Evolutionary conservation across 1,140 invertebrate species (phyloP).

Genomic region (Lordiphosa clarofinis): DNA sequence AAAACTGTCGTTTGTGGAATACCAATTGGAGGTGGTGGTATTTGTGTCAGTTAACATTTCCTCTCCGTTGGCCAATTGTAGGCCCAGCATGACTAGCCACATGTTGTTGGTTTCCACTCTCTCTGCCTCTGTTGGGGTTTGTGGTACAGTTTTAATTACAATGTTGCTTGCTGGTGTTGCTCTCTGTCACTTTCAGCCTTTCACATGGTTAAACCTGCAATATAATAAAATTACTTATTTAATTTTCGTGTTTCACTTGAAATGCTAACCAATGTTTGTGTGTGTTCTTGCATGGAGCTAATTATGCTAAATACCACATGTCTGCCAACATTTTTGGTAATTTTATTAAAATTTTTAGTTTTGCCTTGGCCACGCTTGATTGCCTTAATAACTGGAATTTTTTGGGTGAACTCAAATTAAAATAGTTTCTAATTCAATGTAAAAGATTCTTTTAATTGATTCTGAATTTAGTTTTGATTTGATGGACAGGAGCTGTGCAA

Average conservation of each 20-base stretch:
- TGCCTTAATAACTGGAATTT: background rate
- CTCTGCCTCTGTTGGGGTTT: background rate
- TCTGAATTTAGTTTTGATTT: no score
- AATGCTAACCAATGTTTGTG: background rate
- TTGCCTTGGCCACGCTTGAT: slow-evolving; percentile 2
- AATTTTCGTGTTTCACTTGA: slow-evolving; percentile 9
- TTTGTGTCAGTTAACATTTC: slow-evolving; percentile 3
- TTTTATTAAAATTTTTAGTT: slow-evolving; percentile 13
- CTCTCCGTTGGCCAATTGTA: slow-evolving; percentile 32
- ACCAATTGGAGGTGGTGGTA: slow-evolving; percentile 8
- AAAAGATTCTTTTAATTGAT: no score
- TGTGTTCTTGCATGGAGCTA: slow-evolving; percentile 2
- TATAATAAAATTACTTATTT: slow-evolving; percentile 23
- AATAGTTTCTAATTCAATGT: no score
- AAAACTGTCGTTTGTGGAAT: slow-evolving; percentile 8
- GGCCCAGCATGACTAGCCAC: slow-evolving; percentile 41
- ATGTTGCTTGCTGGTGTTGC: slow-evolving; percentile 9
- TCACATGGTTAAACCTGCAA: slow-evolving; percentile 28
- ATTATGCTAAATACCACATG: slow-evolving; percentile 13
- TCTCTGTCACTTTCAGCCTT: background rate
- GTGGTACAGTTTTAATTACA: slow-evolving; percentile 21
- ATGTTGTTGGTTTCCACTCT: slow-evolving; percentile 19
- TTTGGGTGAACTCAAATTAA: background rate
- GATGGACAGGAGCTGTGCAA: no score
- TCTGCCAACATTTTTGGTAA: background rate